Evolutionary conservation across 1,140 invertebrate species (phyloP).

Genomic region (Pachypeltis micranthus): DNA sequence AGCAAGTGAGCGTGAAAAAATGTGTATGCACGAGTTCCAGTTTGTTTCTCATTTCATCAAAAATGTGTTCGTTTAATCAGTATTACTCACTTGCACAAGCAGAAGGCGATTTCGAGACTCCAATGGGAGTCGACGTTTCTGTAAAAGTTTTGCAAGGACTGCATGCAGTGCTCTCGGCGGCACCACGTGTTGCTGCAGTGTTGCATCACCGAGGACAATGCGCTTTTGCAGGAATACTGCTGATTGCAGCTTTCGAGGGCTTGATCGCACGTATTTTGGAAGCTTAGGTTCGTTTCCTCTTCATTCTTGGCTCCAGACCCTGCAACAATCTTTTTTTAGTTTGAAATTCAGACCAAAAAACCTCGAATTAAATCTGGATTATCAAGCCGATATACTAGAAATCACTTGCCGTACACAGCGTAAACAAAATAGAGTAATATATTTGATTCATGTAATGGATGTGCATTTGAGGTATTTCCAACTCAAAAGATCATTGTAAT

Average conservation of each 20-base stretch:
- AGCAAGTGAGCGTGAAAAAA: no score
- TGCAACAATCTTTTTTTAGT: constrained; percentile 5
- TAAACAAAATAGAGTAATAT: no score
- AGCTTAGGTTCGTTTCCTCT: constrained; percentile 31
- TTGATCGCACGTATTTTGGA: constrained; percentile 63
- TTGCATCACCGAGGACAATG: constrained; percentile 64
- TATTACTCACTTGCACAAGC: constrained; percentile 74
- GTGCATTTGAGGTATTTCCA: no score
- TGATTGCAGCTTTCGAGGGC: constrained; percentile 61
- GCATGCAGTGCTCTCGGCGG: constrained; percentile 73
- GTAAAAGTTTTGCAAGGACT: constrained; percentile 73
- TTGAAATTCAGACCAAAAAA: background rate
- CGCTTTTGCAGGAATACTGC: constrained; percentile 58
- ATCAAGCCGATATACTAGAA: background rate
- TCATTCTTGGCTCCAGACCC: constrained; percentile 23
- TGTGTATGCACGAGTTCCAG: no score
- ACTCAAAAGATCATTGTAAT: no score
- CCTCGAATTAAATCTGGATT: no score
- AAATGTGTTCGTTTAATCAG: no score
- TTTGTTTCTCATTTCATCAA: no score
- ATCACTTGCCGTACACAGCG: no score
- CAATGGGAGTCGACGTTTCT: constrained; percentile 60
- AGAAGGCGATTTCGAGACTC: constrained; percentile 80
- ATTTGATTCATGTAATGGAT: no score
- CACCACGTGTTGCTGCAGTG: constrained; percentile 65